Evolutionary conservation across 2,113 vertebrate genomes (phyloP).

Genomic region (Tenrec ecaudatus): DNA sequence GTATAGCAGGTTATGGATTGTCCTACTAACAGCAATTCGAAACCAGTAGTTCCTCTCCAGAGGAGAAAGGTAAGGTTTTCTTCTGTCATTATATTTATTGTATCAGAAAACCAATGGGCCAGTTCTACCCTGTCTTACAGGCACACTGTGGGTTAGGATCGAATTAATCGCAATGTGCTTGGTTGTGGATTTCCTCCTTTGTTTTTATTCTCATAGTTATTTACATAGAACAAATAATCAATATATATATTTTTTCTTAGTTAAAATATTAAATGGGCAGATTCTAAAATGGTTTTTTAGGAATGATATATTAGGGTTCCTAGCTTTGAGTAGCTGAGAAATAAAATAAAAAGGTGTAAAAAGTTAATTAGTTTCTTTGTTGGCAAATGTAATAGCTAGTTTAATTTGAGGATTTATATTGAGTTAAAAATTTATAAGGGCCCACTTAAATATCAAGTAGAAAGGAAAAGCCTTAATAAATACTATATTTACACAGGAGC

Average conservation of each 20-base stretch:
- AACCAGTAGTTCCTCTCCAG: too few species aligned
- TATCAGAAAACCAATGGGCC: too few species aligned
- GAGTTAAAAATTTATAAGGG: not conserved
- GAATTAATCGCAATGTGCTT: too few species aligned
- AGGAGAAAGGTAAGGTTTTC: too few species aligned
- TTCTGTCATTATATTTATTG: too few species aligned
- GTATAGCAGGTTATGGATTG: too few species aligned
- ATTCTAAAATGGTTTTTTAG: not conserved
- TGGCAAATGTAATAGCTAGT: not conserved
- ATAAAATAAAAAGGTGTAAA: not conserved
- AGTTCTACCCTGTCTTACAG: too few species aligned
- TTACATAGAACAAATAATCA: not conserved
- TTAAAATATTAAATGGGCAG: too few species aligned
- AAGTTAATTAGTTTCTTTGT: not conserved
- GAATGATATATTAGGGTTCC: not conserved
- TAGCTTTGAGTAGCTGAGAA: not conserved
- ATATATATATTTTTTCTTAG: too few species aligned
- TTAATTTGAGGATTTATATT: not conserved
- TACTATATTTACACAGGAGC: not conserved
- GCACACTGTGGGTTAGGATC: too few species aligned
- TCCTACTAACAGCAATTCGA: too few species aligned
- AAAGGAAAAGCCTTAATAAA: not conserved
- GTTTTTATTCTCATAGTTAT: not conserved
- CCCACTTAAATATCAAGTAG: not conserved
- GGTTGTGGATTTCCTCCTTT: not conserved